Percentiles rank a stretch among this genome's conserved stretches.
Evolutionary conservation across 2,113 vertebrate genomes (phyloP).

Genomic region (Oryctolagus cuniculus): DNA sequence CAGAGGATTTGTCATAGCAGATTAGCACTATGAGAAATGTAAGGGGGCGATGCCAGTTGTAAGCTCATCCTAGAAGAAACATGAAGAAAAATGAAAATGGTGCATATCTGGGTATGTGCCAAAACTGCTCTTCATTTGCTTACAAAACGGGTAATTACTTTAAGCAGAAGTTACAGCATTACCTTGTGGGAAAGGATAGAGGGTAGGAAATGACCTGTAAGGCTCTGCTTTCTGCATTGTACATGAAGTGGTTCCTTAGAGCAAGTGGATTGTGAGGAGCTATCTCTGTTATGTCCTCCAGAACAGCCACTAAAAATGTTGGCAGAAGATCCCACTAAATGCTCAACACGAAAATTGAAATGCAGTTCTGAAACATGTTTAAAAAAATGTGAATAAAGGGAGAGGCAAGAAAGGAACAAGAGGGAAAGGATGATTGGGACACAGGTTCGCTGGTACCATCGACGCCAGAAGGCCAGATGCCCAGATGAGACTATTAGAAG

Average conservation of each 20-base stretch:
- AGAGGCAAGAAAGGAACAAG: background rate
- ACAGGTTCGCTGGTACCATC: background rate
- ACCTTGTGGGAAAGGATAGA: background rate
- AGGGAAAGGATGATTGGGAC: background rate
- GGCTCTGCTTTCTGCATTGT: background rate
- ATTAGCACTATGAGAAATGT: background rate
- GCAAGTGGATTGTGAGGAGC: background rate
- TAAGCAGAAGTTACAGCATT: background rate
- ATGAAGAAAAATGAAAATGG: background rate
- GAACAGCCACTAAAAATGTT: background rate
- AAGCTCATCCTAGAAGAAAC: background rate
- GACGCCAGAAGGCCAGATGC: background rate
- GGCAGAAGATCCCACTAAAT: background rate
- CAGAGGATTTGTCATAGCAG: no score
- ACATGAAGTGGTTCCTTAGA: background rate
- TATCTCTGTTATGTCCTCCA: background rate
- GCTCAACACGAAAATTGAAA: background rate
- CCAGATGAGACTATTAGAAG: background rate
- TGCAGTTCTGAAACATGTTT: background rate
- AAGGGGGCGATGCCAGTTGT: background rate
- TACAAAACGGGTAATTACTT: background rate
- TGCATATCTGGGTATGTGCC: background rate
- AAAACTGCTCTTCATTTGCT: background rate
- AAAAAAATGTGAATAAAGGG: background rate
- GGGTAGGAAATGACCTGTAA: no score